A percentile compares a stretch with the other conserved stretches of the same genome.
Evolutionary conservation across 2,888 invertebrate genomes (phyloP).

Genomic region (Rhyacophila evoluta): DNA sequence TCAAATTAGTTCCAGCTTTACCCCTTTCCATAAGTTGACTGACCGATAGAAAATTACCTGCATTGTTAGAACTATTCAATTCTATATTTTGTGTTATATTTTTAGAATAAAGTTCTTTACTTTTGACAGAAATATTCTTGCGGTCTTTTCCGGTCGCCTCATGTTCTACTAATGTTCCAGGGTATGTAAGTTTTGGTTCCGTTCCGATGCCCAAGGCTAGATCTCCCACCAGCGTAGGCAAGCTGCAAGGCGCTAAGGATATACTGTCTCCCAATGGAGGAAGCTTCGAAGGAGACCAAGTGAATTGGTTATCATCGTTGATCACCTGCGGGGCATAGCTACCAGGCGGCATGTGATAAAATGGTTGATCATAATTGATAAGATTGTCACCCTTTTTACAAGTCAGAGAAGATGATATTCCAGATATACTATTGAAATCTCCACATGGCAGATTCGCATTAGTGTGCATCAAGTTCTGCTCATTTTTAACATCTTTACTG

Average conservation of each 20-base stretch:
- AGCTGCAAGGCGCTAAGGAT: constrained; percentile 59
- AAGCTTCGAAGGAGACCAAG: constrained; percentile 70
- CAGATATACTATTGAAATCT: constrained; percentile 15
- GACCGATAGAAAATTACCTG: constrained; percentile 70
- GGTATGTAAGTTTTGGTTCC: constrained; percentile 49
- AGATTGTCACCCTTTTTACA: constrained; percentile 40
- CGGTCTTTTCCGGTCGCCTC: constrained; percentile 39
- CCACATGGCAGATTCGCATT: constrained; percentile 30
- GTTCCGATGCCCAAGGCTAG: constrained; percentile 66
- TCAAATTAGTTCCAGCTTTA: constrained; percentile 59
- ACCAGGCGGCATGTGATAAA: constrained; percentile 45
- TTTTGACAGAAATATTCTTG: constrained; percentile 36
- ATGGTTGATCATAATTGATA: constrained; percentile 44
- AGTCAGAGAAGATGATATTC: constrained; percentile 23
- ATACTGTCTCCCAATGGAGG: constrained; percentile 61
- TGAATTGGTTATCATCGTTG: constrained; percentile 66
- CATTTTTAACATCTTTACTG: constrained; percentile 62
- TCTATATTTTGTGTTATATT: constrained; percentile 54
- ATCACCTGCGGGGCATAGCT: constrained; percentile 56
- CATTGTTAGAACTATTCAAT: constrained; percentile 58
- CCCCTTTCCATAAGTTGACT: constrained; percentile 73
- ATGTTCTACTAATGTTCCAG: constrained; percentile 31
- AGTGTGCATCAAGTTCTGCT: constrained; percentile 57
- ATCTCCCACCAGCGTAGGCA: constrained; percentile 74
- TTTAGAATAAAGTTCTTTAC: constrained; percentile 43